phyloP scores from a whole-genome alignment of 2,888 invertebrate species.

The Catocala fraxini region DNA sequence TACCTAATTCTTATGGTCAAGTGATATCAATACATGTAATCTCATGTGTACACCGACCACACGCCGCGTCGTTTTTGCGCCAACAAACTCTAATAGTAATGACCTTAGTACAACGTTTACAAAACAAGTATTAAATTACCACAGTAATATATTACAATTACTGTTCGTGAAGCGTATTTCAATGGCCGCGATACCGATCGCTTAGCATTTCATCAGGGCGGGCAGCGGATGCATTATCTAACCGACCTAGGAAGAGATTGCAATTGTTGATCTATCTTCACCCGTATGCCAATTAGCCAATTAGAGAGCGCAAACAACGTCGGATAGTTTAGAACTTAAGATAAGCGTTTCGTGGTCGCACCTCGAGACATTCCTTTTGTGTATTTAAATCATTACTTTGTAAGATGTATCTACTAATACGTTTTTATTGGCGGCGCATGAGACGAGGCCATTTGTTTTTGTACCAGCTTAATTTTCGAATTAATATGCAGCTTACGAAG shows the following conservation, averaged over 20 bases:
- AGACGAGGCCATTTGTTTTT: slow-evolving; percentile 58
- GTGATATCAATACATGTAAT: slow-evolving; percentile 59
- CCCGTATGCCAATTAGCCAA: slow-evolving; percentile 87
- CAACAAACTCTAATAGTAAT: slow-evolving; percentile 65
- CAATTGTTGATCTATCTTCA: slow-evolving; percentile 75
- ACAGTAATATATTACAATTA: slow-evolving; percentile 67
- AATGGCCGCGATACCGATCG: slow-evolving; percentile 81
- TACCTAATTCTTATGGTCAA: slow-evolving; percentile 20
- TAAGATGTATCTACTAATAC: slow-evolving; percentile 25
- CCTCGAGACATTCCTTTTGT: slow-evolving; percentile 52
- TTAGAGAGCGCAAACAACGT: slow-evolving; percentile 82
- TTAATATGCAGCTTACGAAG: slow-evolving; percentile 61
- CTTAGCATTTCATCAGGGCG: slow-evolving; percentile 79
- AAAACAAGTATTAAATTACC: slow-evolving; percentile 59
- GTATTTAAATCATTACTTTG: slow-evolving; percentile 46
- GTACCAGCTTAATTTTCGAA: slow-evolving; percentile 61
- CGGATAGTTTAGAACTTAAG: slow-evolving; percentile 53
- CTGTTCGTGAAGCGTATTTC: slow-evolving; percentile 74
- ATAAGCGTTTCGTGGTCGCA: slow-evolving; percentile 70
- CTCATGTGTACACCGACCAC: slow-evolving; percentile 62
- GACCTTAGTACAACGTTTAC: slow-evolving; percentile 55
- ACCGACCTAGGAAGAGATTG: slow-evolving; percentile 81
- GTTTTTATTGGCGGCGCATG: slow-evolving; percentile 40
- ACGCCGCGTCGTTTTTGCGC: slow-evolving; percentile 69
- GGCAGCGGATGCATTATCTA: slow-evolving; percentile 75